These are phyloP conservation scores for Gymnothorax reevesii DNA, from an alignment of 2,797 vertebrate species.

Conservation along the genomic window DNA sequence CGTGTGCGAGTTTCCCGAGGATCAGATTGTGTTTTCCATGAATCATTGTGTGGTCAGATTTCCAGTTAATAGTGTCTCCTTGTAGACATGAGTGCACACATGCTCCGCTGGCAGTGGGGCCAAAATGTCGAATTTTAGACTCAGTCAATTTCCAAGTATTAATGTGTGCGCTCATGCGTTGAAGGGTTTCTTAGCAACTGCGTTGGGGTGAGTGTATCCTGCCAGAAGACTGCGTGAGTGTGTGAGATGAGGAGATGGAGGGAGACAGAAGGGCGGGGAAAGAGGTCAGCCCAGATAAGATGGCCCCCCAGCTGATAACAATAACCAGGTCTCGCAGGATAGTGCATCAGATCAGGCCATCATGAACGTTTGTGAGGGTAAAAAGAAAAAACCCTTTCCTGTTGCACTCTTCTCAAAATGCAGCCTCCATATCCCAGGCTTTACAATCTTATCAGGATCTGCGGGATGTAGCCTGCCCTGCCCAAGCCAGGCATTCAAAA, in stretches of 20 bases:
- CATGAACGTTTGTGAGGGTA: conserved; percentile 35
- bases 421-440: conserved; percentile 37
- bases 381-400: conserved; percentile 32
- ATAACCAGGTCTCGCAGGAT: conserved; percentile 46
- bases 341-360: conserved; percentile 31
- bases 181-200: not conserved
- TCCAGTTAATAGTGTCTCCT: not conserved
- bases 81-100: not conserved
- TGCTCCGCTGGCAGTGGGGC: not conserved
- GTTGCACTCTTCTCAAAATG: conserved; percentile 36
- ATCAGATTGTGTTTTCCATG: not conserved
- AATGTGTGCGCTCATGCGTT: not conserved
- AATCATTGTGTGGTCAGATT: not conserved
- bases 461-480: conserved; percentile 47
- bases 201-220: not conserved
- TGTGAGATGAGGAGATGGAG: conserved; percentile 22
- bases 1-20: not conserved
- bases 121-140: not conserved
- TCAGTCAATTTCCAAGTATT: not conserved
- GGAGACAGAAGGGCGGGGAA: not conserved
- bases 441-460: conserved; percentile 59
- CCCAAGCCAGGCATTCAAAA: conserved; percentile 53
- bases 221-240: not conserved
- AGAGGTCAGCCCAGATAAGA: conserved; percentile 50
- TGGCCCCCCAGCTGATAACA: conserved; percentile 46